A percentile compares a stretch with the other conserved stretches of the same genome.
Conservation (phyloP, 2,888 invertebrate genomes). For the Hirtodrosophila duncani region DNA sequence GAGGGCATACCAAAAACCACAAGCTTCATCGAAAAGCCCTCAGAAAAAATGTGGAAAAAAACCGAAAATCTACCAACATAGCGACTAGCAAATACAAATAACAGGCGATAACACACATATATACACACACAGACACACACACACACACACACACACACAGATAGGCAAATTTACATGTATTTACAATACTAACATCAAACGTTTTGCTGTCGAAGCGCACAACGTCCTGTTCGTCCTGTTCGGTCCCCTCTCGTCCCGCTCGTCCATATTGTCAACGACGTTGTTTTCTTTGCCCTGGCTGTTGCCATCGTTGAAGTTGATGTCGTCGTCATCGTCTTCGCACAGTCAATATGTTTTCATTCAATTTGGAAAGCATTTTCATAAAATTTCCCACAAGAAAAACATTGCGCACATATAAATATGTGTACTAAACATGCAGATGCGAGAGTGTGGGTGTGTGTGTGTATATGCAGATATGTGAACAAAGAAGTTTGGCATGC, state of each 20-base stretch:
- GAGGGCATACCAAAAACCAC: conserved; percentile 42
- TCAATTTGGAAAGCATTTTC: conserved; percentile 74
- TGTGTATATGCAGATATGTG: no score
- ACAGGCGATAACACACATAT: conserved; percentile 32
- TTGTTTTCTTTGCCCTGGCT: conserved; percentile 61
- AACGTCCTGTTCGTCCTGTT: neutral
- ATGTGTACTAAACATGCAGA: conserved; percentile 19
- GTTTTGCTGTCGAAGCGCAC: conserved; percentile 45
- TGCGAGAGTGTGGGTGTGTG: no score
- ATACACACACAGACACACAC: conserved; percentile 5
- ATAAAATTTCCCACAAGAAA: conserved; percentile 71
- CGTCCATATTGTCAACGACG: conserved; percentile 45
- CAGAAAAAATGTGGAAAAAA: conserved; percentile 17
- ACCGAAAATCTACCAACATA: conserved; percentile 3
- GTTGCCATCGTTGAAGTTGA: conserved; percentile 54
- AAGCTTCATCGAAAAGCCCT: conserved; percentile 29
- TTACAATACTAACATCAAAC: conserved; percentile 66
- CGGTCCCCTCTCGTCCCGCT: conserved; percentile 3
- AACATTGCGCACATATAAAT: conserved; percentile 64
- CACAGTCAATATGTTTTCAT: conserved; percentile 75
- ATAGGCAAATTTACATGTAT: conserved; percentile 61
- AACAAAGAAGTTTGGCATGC: conserved; percentile 53
- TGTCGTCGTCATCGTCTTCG: conserved; percentile 44
- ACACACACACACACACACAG: conserved; percentile 14
- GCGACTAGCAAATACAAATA: conserved; percentile 54